Percentiles rank a stretch among this genome's conserved stretches.
Conservation (phyloP, 2,113 vertebrate species). For the Corvus cornix region DNA sequence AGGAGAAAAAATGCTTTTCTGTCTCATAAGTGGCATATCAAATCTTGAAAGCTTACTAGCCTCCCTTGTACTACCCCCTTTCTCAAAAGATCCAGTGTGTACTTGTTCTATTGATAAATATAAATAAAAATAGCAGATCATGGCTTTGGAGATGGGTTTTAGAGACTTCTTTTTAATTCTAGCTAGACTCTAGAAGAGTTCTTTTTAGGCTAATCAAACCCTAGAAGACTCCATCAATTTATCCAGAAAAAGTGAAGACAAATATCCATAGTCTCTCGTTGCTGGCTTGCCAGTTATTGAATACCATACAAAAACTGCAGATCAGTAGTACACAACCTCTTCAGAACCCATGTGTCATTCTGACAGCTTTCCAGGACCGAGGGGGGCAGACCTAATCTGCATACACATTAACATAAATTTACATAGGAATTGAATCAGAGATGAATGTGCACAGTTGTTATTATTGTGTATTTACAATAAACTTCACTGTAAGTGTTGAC, state of each 20-base stretch:
- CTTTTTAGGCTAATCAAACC: not conserved
- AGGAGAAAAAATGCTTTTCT: not conserved
- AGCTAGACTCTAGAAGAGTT: not conserved
- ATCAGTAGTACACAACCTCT: constrained; percentile 43
- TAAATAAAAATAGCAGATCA: not conserved
- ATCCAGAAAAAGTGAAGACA: not conserved
- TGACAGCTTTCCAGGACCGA: constrained; percentile 56
- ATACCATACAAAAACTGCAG: not conserved
- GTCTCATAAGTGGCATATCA: not conserved
- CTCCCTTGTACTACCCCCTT: not conserved
- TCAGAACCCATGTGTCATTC: constrained; percentile 54
- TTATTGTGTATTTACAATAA: constrained; percentile 72
- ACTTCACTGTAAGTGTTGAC: constrained; percentile 60
- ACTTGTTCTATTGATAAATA: not conserved
- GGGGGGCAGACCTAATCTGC: constrained; percentile 40
- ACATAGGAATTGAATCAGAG: constrained; percentile 45
- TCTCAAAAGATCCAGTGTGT: not conserved
- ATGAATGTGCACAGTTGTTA: constrained; percentile 55
- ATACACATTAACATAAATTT: constrained; percentile 60
- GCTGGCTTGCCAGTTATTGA: not conserved
- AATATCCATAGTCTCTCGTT: not conserved
- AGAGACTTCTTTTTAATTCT: not conserved
- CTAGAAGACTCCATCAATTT: not conserved
- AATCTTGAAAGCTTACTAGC: not conserved
- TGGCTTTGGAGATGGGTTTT: not conserved